phyloP scores from a whole-genome alignment of 2,888 invertebrate genomes.

The Eupeodes luniger region DNA sequence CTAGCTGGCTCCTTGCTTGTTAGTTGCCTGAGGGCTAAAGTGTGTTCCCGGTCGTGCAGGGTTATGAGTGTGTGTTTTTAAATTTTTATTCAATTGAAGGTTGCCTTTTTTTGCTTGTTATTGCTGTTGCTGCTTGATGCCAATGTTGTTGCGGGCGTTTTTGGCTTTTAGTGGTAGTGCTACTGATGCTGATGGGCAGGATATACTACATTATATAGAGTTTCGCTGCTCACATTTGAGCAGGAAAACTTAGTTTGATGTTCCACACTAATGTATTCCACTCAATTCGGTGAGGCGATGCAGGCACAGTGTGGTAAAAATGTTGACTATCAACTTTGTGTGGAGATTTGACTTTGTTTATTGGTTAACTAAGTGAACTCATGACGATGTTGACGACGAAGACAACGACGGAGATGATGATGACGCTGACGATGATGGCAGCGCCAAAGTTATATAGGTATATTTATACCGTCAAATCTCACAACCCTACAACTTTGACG shows the following conservation, averaged over 20 bases:
- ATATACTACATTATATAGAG: conserved; percentile 50
- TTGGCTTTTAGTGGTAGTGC: conserved; percentile 68
- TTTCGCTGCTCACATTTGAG: conserved; percentile 48
- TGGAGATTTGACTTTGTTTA: conserved; percentile 72
- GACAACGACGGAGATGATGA: not conserved
- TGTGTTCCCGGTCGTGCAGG: conserved; percentile 20
- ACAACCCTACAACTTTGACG: not conserved
- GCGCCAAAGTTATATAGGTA: too few species aligned
- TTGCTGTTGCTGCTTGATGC: conserved; percentile 20
- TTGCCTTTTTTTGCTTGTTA: conserved; percentile 46
- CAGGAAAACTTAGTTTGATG: conserved; percentile 66
- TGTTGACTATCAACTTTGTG: conserved; percentile 70
- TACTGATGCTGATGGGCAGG: conserved; percentile 69
- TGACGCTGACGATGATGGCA: not conserved
- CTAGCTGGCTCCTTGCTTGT: conserved; percentile 59
- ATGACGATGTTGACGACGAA: conserved; percentile 1
- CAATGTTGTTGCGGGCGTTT: conserved; percentile 64
- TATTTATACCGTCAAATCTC: not conserved
- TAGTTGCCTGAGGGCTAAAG: conserved; percentile 63
- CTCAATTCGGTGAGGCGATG: conserved; percentile 61
- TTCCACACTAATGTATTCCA: conserved; percentile 73
- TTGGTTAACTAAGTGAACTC: conserved; percentile 68
- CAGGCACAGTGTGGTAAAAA: conserved; percentile 44
- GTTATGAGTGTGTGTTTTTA: conserved; percentile 68
- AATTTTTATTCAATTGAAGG: conserved; percentile 74